These are phyloP conservation scores for Chymomyza fuscimana DNA, from an alignment of 2,888 invertebrate species.

Conservation along the genomic window DNA sequence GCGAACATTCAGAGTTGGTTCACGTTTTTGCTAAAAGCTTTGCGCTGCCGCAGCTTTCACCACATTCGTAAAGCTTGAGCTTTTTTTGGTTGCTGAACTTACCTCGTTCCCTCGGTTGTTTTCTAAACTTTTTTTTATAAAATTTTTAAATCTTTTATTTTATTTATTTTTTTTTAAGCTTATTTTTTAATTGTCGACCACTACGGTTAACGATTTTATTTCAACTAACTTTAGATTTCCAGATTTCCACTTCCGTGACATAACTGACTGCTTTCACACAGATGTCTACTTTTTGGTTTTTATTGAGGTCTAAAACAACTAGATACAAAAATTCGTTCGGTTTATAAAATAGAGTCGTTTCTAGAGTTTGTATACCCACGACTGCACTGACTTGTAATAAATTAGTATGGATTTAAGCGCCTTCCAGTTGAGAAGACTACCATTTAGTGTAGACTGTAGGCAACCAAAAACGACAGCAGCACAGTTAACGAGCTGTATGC, in stretches of 20 bases:
- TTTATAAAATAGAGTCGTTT: constrained; percentile 43
- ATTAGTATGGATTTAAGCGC: constrained; percentile 23
- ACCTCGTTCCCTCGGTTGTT: too few relatives aligned
- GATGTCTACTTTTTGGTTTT: constrained; percentile 5
- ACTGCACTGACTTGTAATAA: constrained; percentile 14
- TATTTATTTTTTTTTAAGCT: too few relatives aligned
- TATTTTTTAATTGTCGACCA: too few relatives aligned
- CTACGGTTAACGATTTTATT: neutral
- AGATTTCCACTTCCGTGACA: neutral
- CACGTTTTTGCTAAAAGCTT: neutral
- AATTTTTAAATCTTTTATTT: neutral
- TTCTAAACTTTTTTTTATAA: too few relatives aligned
- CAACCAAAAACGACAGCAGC: constrained; percentile 61
- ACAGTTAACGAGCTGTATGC: constrained; percentile 47
- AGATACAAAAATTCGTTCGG: constrained; percentile 51
- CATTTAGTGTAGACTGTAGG: constrained; percentile 54
- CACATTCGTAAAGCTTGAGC: too few relatives aligned
- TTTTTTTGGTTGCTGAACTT: too few relatives aligned
- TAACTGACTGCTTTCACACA: too few relatives aligned
- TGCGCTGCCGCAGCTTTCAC: neutral
- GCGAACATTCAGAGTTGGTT: neutral
- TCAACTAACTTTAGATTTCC: neutral
- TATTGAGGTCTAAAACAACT: constrained; percentile 44
- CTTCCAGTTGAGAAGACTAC: neutral
- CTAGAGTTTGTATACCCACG: neutral